Evolutionary conservation across 2,113 vertebrate species (phyloP).

Genomic region (Sorex fumeus): DNA sequence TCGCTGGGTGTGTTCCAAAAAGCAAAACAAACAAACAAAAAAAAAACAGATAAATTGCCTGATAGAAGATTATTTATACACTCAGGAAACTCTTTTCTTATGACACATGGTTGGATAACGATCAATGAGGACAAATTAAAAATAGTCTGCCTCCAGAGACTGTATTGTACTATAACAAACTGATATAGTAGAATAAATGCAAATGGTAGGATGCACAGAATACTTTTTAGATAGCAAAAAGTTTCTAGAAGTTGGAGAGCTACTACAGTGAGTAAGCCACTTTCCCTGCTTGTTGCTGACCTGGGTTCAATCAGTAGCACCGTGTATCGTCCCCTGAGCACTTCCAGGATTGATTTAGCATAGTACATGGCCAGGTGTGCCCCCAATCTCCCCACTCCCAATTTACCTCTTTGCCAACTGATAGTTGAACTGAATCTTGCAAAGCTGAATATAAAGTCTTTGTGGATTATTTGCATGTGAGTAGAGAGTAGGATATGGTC

Average conservation of each 20-base stretch:
- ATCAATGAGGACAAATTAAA: conserved; percentile 1
- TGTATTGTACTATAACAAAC: neutral
- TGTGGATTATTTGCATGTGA: neutral
- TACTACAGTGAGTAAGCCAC: too few species aligned
- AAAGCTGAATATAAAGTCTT: neutral
- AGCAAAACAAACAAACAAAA: neutral
- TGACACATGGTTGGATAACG: neutral
- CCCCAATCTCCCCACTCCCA: too few species aligned
- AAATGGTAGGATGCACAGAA: neutral
- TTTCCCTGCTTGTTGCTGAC: too few species aligned
- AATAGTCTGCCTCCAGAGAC: neutral
- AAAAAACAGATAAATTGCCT: neutral
- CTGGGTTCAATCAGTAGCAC: too few species aligned
- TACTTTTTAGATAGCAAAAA: neutral
- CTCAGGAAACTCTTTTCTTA: conserved; percentile 22
- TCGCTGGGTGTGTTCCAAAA: too few species aligned
- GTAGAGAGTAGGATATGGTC: neutral
- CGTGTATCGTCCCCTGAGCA: too few species aligned
- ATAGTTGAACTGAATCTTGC: conserved; percentile 16
- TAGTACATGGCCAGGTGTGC: too few species aligned
- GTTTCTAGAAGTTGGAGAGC: too few species aligned
- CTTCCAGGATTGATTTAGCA: too few species aligned
- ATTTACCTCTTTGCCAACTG: neutral
- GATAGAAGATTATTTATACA: conserved; percentile 35
- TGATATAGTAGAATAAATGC: neutral